Evolutionary conservation across 2,113 vertebrate species (phyloP), one percentile per base, ranked within the genome.

Genomic region (Chionomys nivalis): DNA sequence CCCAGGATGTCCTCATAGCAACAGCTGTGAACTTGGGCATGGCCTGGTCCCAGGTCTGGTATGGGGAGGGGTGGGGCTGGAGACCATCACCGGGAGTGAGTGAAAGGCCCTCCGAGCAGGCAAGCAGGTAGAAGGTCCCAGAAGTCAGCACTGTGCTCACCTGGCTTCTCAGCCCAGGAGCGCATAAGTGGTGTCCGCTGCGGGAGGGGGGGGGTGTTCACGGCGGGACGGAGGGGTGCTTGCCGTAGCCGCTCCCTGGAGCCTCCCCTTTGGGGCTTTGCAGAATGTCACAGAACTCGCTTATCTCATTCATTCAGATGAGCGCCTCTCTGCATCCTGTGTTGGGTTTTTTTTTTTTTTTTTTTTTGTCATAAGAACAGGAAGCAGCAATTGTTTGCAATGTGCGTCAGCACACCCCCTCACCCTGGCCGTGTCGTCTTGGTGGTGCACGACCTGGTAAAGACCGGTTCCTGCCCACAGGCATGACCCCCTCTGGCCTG

Each of bases 291-390:
- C 93, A 90, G 91, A 73, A 58, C 95, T 87, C 10, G 94, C 98
- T 98, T 98, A 98, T 98, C 98, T 98, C 0, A 1, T 39, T 77
- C 93, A 19, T 61, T 98, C 97, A 98, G 98, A 97, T 95, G 96
- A 98, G 97, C 91, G 98, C 98, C 97, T 98, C 97, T 93, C 93
- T 14, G 33, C 98, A 98, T 98, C 98, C 98, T 98, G 98, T 14
- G n/a, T n/a, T n/a, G n/a, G n/a, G n/a, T n/a, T n/a, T n/a, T n/a
- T n/a, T n/a, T n/a, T n/a, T 17, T 55, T 98, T 98, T 97, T 98
- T 98, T 96, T 97, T 98, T 95, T 47, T 96, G 97, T 97, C 97
- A 94, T 96, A 97, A 0, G 97, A 96, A 97, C 98, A 98, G 98
- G 98, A 98, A 98, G 94, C 93, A 94, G 39, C 65, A 58, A 98